Evolutionary conservation across 2,113 vertebrate genomes (phyloP), one percentile per base, ranked within the genome.

Genomic region (Chloropsis cyanopogon): DNA sequence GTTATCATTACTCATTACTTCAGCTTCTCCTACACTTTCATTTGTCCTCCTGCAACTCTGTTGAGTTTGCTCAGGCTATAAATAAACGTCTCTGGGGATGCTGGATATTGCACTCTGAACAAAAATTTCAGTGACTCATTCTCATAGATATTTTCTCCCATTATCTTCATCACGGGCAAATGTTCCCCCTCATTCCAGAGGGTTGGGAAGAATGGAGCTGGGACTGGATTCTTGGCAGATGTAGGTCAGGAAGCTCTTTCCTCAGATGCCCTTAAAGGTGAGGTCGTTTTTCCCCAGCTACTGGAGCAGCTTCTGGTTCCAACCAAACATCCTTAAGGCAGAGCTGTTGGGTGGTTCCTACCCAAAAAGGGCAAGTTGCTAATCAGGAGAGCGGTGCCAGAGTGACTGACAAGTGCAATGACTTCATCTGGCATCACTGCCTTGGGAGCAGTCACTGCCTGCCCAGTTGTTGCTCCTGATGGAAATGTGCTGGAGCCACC

Each of bases 31-130:
- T 89, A 70, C 96, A 86, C 75, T 95, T 97, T 72, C 86, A 88
- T 90, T 91, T 93, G 90, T 88, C 75, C 83, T 89, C 93, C 87
- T 94, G 68, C 56, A 97, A 69, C 93, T 83, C 79, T 15, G 44
- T 71, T 12, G 65, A 78, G 65, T 81, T 96, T 92, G 56, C 50
- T 82, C 9, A 70, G 52, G 84, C 97, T 98, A 97, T 97, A 98
- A 98, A 98, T 98, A 98, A 96, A 97, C 53, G 83, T 90, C 97
- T 86, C 97, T 39, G n/a, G 95, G 92, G 97, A 97, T 89, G 25
- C 78, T 95, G 91, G 91, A 93, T 97, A 65, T 94, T 97, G 95
- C 82, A 79, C 93, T 95, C 91, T 71, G 90, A 95, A 90, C 91
- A 71, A 26, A 80, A 10, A 89, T 92, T 70, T 96, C 85, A 35